Conservation (phyloP, 1,140 invertebrate species). For the Saccostrea glomerata region DNA sequence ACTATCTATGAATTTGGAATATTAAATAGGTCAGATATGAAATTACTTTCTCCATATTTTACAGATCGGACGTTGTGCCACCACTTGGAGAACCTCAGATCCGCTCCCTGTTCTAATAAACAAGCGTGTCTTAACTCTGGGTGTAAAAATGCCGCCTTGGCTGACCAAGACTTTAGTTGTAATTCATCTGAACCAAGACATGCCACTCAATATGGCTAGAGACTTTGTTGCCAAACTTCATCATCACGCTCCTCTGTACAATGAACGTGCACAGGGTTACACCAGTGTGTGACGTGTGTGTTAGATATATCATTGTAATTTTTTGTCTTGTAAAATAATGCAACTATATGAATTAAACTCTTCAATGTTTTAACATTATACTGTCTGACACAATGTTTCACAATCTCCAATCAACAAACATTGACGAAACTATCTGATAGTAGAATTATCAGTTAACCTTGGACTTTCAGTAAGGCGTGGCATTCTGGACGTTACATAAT, state of each 20-base stretch:
- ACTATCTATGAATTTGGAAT: no score
- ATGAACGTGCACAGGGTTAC: slow-evolving; percentile 5
- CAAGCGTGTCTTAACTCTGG: slow-evolving; percentile 62
- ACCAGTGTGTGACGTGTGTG: slow-evolving; percentile 22
- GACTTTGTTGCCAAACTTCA: slow-evolving; percentile 72
- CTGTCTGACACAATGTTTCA: no score
- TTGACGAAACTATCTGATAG: no score
- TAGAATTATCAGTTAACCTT: no score
- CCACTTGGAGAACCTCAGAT: slow-evolving; percentile 61
- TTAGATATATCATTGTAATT: neutral
- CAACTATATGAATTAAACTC: no score
- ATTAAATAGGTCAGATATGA: no score
- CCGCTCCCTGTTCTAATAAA: slow-evolving; percentile 64
- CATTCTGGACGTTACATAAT: no score
- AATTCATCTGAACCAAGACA: slow-evolving; percentile 69
- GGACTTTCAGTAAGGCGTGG: no score
- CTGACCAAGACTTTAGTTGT: slow-evolving; percentile 60
- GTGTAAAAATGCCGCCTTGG: slow-evolving; percentile 70
- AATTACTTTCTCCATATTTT: neutral
- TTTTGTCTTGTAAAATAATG: slow-evolving; percentile 9
- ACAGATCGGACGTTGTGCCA: slow-evolving; percentile 57
- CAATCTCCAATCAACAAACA: no score
- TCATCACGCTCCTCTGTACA: slow-evolving; percentile 61
- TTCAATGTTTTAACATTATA: no score
- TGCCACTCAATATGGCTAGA: slow-evolving; percentile 66